Evolutionary conservation across 2,888 invertebrate genomes (phyloP), one percentile per base, ranked within the genome.

Genomic region (Pachymerium ferrugineum): DNA sequence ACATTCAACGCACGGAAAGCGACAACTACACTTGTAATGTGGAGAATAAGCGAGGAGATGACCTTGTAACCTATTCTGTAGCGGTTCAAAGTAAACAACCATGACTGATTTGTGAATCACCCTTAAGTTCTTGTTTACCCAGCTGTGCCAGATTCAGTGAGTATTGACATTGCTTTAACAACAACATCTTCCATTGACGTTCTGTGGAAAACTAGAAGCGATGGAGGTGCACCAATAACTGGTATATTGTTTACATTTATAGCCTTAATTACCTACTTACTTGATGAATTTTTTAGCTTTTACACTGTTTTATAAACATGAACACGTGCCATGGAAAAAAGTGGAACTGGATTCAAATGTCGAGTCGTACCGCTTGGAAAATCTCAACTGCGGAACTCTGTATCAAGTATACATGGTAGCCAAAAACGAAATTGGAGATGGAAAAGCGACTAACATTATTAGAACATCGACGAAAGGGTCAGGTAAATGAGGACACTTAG

Each of bases 1-100:
- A 93, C 77, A 93, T 95, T 0, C 90, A 91, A 70, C 88, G 94
- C 30, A 89, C 90, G 76, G 96, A 97, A 84, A 93, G 94, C 74
- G 96, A 94, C 73, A 95, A 96, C 83, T 97, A 96, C 82, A 91
- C 94, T 0, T 97, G 97, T 83, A 90, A 90, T 79, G 95, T 94
- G 16, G 93, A 94, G 81, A 97, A 96, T 83, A 89, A 90, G 28
- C 93, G 93, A 82, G 96, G 96, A 72, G 91, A 93, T 78, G 96
- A 96, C 80, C 91, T 93, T n/a, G 93, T 96, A 72, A 92, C 92
- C 0, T 94, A 94, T 82, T 90, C 91, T 74, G 86, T 97, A 72
- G 89, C 92, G 77, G 93, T 97, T 0, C 90, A 92, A 79, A 91
- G 91, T 90, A 80, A 79, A 25, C 5, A 8, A 1, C 14, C 22